A percentile compares a stretch with the other conserved stretches of the same genome.
These are phyloP conservation scores for Podiceps cristatus DNA, from an alignment of 2,113 vertebrate genomes.

Conservation along the genomic window DNA sequence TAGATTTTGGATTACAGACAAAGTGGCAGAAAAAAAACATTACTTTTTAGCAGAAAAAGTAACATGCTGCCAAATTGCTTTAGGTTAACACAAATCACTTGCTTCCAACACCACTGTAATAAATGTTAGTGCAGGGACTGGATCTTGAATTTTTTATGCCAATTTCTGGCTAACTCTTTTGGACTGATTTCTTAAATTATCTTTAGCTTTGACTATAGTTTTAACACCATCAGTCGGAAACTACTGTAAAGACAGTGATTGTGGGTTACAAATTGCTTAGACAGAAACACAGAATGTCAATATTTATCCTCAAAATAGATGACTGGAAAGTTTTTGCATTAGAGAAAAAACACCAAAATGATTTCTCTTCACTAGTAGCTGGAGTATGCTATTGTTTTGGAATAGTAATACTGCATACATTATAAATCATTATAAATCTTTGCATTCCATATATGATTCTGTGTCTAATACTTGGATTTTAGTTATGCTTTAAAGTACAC, in stretches of 20 bases:
- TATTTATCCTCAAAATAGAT: neutral
- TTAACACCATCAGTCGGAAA: neutral
- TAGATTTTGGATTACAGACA: neutral
- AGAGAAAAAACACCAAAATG: neutral
- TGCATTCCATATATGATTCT: neutral
- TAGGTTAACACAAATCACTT: neutral
- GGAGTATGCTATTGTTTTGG: neutral
- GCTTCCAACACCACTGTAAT: neutral
- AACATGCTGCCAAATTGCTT: neutral
- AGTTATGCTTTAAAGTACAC: neutral
- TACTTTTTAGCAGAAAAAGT: neutral
- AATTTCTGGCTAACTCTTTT: neutral
- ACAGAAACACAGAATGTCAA: neutral
- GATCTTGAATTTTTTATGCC: neutral
- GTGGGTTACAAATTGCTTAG: neutral
- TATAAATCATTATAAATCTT: neutral
- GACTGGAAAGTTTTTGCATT: neutral
- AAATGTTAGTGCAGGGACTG: neutral
- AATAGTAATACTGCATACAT: neutral
- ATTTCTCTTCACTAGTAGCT: neutral
- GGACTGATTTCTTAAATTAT: neutral
- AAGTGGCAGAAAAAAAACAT: neutral
- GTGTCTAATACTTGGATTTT: neutral
- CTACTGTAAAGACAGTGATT: neutral
- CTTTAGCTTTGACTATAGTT: neutral